phyloP scores from a whole-genome alignment of 2,888 invertebrate genomes.

The Phytoseiulus persimilis region DNA sequence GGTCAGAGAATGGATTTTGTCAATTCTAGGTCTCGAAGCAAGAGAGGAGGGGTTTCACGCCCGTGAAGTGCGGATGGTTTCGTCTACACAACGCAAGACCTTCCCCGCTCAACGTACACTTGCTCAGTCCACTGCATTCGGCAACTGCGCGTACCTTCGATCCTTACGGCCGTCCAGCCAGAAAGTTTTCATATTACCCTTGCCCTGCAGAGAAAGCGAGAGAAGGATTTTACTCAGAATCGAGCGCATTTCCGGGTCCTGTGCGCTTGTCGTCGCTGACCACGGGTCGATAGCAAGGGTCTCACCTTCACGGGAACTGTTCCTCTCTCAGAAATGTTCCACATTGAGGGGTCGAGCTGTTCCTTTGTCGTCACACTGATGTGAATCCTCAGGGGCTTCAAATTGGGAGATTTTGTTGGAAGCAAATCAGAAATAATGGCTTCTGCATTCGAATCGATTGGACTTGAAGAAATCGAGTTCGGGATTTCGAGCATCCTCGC shows the following conservation, averaged over 20 bases:
- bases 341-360: constrained; percentile 61
- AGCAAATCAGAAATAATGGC: neutral
- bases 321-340: constrained; percentile 58
- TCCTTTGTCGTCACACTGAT: constrained; percentile 80
- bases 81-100: neutral
- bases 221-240: neutral
- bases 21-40: too few relatives aligned
- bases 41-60: neutral
- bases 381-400: constrained; percentile 75
- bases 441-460: neutral
- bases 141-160: constrained; percentile 32
- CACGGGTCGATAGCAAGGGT: too few relatives aligned
- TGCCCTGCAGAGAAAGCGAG: constrained; percentile 45
- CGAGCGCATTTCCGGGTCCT: too few relatives aligned
- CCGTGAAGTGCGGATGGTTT: neutral
- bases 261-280: too few relatives aligned
- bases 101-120: neutral
- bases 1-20: neutral
- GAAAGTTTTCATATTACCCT: constrained; percentile 76
- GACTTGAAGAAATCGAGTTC: too few relatives aligned
- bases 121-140: neutral
- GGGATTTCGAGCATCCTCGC: too few relatives aligned
- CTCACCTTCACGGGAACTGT: constrained; percentile 67
- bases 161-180: constrained; percentile 61
- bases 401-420: constrained; percentile 28